Base-by-base conservation (phyloP, 2,113 vertebrate genomes). In the Sebastes schlegelii region DNA sequence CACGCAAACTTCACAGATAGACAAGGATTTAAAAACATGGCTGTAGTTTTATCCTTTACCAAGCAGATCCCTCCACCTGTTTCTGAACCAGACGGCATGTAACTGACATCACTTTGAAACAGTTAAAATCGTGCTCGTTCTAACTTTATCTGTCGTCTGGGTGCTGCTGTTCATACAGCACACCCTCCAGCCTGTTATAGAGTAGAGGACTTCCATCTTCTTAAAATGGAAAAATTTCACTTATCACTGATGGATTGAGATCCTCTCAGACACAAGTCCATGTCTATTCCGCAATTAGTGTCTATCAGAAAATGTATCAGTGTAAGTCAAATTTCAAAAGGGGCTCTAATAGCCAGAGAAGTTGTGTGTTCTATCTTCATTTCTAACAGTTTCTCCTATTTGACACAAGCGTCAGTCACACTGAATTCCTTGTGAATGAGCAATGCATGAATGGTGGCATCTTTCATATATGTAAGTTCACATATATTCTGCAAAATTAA, bases 241-340 rank as follows among this genome's bases (percentile, higher is more conserved):
- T 14, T 40, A 43, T 61, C 19, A 0, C 51, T 19, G 48, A 58
- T 48, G 52, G 60, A 5, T 55, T 51, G 23, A 63, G 40, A 68
- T 55, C 63, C 54, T 7, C n/a, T 51, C 21, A 42, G 69, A 75
- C 17, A 74, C 46, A 46, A 8, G 40, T 54, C 4, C 43, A 13
- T 49, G 49, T 86, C 43, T 45, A 1, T 8, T 43, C n/a, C 10
- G 51, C 69, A 61, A 60, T 67, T 52, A 54, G 6, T 52, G 11
- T 40, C 17, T 48, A n/a, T 80, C 19, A 51, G 48, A 23, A 82
- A 75, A 60, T 48, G 14, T 68, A 51, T 11, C 40, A 52, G 40
- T 1, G 4, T 40, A 58, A 40, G 10, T 58, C 23, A 34, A 19
- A 62, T 21, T 67, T 64, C 2, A 43, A 1, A 1, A 64, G 40